phyloP scores from a whole-genome alignment of 2,113 vertebrate genomes.

The Pseudorhombus dupliciocellatus region DNA sequence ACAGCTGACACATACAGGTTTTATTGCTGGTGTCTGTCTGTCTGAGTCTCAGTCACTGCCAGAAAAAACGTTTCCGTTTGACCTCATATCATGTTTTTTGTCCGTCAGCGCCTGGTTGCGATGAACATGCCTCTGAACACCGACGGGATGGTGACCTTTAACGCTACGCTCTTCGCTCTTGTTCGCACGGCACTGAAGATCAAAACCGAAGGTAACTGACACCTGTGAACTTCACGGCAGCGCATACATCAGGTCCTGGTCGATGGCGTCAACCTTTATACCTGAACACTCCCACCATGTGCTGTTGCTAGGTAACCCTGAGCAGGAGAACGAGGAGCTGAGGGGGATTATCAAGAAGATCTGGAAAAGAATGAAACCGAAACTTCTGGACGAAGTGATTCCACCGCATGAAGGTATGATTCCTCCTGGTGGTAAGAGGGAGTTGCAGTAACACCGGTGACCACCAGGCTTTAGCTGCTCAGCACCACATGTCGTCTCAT shows the following conservation, averaged over 20 bases:
- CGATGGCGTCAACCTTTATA: not conserved
- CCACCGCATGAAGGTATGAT: constrained; percentile 84
- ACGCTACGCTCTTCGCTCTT: constrained; percentile 91
- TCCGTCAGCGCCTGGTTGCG: constrained; percentile 86
- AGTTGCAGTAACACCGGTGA: not conserved
- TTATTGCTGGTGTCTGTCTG: not conserved
- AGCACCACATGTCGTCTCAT: not conserved
- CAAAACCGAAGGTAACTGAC: constrained; percentile 86
- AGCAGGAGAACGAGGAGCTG: constrained; percentile 89
- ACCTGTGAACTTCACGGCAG: not conserved
- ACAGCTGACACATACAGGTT: not conserved
- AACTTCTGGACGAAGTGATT: constrained; percentile 89
- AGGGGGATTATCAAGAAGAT: constrained; percentile 90
- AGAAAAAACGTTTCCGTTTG: not conserved
- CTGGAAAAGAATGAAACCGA: constrained; percentile 93
- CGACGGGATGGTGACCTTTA: constrained; percentile 92
- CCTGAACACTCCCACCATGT: not conserved
- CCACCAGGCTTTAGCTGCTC: not conserved
- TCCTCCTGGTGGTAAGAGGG: not conserved
- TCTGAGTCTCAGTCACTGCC: not conserved
- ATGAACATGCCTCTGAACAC: constrained; percentile 94
- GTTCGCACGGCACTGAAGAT: constrained; percentile 92
- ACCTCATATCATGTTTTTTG: not conserved
- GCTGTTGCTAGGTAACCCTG: constrained; percentile 81
- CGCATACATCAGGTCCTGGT: not conserved